Base-by-base conservation (phyloP, 2,113 vertebrate species). In the Dipodomys stephensi region DNA sequence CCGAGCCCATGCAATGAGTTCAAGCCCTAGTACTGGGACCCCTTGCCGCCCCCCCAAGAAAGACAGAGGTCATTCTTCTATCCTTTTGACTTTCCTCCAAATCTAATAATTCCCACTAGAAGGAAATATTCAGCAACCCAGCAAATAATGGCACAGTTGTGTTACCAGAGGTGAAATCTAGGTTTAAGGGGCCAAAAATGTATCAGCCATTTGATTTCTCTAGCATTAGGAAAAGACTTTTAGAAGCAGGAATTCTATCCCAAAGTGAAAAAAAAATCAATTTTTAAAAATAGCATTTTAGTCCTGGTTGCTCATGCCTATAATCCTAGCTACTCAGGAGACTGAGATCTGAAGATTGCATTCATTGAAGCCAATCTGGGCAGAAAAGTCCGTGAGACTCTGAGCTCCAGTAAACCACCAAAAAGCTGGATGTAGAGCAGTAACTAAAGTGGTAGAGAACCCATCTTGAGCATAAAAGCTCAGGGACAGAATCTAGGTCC, bases 231-330 rank as follows among this genome's bases (percentile, higher is more conserved):
- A 76, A 67, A 35, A 20, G 30, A 10, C 39, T 88, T 95, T 79
- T 72, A 67, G n/a, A 35, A 76, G 15, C 39, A 71, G 82, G 68
- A 91, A 72, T 65, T 73, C 49, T 65, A 96, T 9, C 69, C 22
- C 23, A 69, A 72, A 27, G 15, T 72, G 44, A 18, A 53, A 82
- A 53, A 82, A 19, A 60, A 30, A 25, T 20, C 10, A 18, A 65
- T 30, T 81, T 78, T 39, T 39, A 39, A 35, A 79, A 94, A 71
- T 10, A 83, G 16, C 49, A 49, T 49, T 12, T 18, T 16, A 57
- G 53, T 57, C 53, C 53, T 57, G 53, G 13, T 18, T 57, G 16
- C 15, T 57, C 53, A 57, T 18, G 15, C 15, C 53, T 57, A 16
- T 57, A 57, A 57, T 57, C 53, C 53, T 57, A 57, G 53, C 53